phyloP scores from a whole-genome alignment of 1,140 invertebrate species.

The Papilio xuthus region DNA sequence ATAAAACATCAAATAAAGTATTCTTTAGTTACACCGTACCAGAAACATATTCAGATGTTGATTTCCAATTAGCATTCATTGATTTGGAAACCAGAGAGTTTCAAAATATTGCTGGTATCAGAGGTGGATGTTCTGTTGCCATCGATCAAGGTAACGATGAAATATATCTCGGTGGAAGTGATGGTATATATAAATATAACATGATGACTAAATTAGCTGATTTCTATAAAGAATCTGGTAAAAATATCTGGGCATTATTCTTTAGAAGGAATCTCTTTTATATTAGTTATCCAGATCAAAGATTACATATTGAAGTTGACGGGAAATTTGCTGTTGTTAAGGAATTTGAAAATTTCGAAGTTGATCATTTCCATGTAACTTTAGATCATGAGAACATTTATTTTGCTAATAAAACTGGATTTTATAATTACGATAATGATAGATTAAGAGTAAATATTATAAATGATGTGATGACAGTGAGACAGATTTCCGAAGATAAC shows the following conservation, averaged over 20 bases:
- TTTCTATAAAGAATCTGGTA: constrained; percentile 58
- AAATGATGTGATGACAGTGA: constrained; percentile 53
- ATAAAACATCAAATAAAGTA: constrained; percentile 57
- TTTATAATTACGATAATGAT: constrained; percentile 58
- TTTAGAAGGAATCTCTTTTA: constrained; percentile 62
- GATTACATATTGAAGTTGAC: constrained; percentile 58
- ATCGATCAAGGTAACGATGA: constrained; percentile 63
- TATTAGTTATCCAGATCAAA: constrained; percentile 68
- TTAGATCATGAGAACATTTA: constrained; percentile 51
- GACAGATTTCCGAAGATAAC: constrained; percentile 61
- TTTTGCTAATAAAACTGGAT: constrained; percentile 62
- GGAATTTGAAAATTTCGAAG: constrained; percentile 63
- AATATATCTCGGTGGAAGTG: constrained; percentile 63
- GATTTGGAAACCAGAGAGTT: constrained; percentile 60
- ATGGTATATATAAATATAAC: constrained; percentile 70
- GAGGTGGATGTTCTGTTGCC: constrained; percentile 60
- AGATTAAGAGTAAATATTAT: constrained; percentile 42
- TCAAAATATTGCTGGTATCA: constrained; percentile 58
- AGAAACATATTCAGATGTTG: constrained; percentile 58
- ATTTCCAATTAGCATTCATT: constrained; percentile 61
- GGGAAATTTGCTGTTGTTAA: constrained; percentile 58
- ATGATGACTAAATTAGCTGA: constrained; percentile 61
- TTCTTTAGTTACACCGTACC: constrained; percentile 63
- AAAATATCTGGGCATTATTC: constrained; percentile 66
- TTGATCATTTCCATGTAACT: constrained; percentile 60